Conservation (phyloP, 2,888 invertebrate species). For the Papilio protenor region DNA sequence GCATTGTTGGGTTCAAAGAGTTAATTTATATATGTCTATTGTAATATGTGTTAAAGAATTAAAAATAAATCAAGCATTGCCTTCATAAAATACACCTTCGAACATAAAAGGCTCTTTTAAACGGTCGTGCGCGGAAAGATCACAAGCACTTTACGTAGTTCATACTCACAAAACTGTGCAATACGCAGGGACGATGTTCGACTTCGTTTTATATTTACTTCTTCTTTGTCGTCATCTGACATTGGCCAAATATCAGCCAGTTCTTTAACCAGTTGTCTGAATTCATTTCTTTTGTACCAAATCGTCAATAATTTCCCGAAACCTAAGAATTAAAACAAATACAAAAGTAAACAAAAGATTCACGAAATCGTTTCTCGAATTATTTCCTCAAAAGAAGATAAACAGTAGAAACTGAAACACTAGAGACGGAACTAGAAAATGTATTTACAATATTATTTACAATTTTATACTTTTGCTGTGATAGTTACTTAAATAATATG, state of each 20-base stretch:
- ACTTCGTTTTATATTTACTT: constrained; percentile 60
- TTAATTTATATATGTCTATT: background rate
- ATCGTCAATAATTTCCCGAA: constrained; percentile 67
- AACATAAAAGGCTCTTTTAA: no score
- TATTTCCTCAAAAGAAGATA: background rate
- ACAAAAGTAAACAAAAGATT: background rate
- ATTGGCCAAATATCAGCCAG: constrained; percentile 71
- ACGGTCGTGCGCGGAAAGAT: no score
- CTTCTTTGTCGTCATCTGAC: constrained; percentile 57
- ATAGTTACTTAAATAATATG: background rate
- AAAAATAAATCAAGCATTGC: no score
- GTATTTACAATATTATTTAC: no score
- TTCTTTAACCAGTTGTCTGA: constrained; percentile 65
- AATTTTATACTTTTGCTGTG: no score
- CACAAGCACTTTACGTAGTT: background rate
- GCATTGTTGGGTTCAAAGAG: constrained; percentile 1
- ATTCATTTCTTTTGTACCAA: constrained; percentile 67
- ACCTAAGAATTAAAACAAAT: constrained; percentile 56
- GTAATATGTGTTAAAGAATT: no score
- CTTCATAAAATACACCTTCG: no score
- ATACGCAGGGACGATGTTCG: constrained; percentile 62
- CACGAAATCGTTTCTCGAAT: background rate
- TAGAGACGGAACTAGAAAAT: no score
- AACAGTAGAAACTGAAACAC: background rate
- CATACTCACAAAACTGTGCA: constrained; percentile 63